Base-by-base conservation (phyloP, 2,888 invertebrate genomes). In the Amblyteles armatorius region DNA sequence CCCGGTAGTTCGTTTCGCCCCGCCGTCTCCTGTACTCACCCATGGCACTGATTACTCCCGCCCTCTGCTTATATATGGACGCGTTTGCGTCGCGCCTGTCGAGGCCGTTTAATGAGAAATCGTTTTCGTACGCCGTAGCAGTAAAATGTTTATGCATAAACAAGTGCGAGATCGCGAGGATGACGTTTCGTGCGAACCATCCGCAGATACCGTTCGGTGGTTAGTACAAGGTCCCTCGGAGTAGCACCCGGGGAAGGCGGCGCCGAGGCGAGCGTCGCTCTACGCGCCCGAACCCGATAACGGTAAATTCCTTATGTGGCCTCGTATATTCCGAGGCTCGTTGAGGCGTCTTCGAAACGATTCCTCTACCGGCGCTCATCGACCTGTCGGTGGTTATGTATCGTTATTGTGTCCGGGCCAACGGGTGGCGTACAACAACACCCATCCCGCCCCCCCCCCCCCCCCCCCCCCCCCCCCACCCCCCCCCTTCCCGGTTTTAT, bases 201-300 rank as follows among this genome's bases (percentile, higher is more conserved):
- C 71, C 68, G 44, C 63, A 60, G 36, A 36, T 65, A 88, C 88
- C 87, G 88, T 88, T 88, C 78, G 81, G 65, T 79, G 33, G 67
- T 57, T 63, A 29, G 69, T 67, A 26, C 13, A 36, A 29, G 36
- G 60, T 68, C 57, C 48, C 29, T 26, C 29, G 2, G 63, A 33
- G 29, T n/a, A 71, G 55, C 44, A 63, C 78, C 69, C 71, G 57
- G 57, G 40, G 67, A 65, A 48, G 50, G 50, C 19, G 77, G 50
- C 5, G 29, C 67, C 6, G 22, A 26, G 44, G 26, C 40, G 40
- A 19, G 55, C n/a, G 55, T 22, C 57, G 29, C 57, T 33, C 2
- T 77, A 48, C 65, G 29, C 69, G 29, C 73, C 76, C 79, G 86
- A 85, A 88, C 71, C 16, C 71, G 79, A 84, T 90, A 90, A 90